Conservation (phyloP, 2,797 vertebrate genomes). For the Melanotaenia boesemani region DNA sequence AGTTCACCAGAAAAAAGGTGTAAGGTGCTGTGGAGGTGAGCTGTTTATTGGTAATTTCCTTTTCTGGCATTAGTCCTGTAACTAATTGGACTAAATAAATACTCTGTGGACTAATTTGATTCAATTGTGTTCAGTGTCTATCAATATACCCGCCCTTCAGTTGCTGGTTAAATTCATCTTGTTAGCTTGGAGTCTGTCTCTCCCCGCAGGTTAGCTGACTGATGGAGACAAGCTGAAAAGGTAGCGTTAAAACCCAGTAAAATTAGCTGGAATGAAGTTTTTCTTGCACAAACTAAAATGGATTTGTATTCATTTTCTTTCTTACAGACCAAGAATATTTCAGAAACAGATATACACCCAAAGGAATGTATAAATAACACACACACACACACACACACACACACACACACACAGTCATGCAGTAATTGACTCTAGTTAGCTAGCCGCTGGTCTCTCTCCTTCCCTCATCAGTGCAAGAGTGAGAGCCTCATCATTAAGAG, state of each 20-base stretch:
- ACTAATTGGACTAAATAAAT: constrained; percentile 79
- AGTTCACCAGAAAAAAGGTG: constrained; percentile 35
- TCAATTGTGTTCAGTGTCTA: constrained; percentile 76
- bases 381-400: background rate
- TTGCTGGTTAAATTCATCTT: constrained; percentile 69
- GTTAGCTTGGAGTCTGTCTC: constrained; percentile 65
- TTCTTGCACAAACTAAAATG: constrained; percentile 42
- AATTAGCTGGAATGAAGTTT: constrained; percentile 64
- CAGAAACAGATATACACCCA: constrained; percentile 14
- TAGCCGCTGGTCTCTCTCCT: constrained; percentile 58
- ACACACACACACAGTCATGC: constrained; percentile 51
- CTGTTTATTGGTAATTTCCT: constrained; percentile 64
- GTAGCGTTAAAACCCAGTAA: constrained; percentile 61
- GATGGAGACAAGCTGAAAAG: constrained; percentile 53
- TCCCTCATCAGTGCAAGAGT: constrained; percentile 67
- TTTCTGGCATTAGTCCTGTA: constrained; percentile 66
- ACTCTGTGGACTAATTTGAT: constrained; percentile 77
- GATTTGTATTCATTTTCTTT: constrained; percentile 25
- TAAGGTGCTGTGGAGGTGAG: constrained; percentile 38
- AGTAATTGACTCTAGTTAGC: constrained; percentile 78
- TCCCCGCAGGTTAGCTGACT: constrained; percentile 61
- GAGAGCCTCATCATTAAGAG: constrained; percentile 78
- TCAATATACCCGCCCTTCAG: constrained; percentile 75
- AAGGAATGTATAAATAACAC: background rate
- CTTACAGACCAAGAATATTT: constrained; percentile 14